Percentiles rank a stretch among this genome's conserved stretches.
These are phyloP conservation scores for Subacronicta megacephala DNA, from an alignment of 2,888 invertebrate species.

Conservation along the genomic window DNA sequence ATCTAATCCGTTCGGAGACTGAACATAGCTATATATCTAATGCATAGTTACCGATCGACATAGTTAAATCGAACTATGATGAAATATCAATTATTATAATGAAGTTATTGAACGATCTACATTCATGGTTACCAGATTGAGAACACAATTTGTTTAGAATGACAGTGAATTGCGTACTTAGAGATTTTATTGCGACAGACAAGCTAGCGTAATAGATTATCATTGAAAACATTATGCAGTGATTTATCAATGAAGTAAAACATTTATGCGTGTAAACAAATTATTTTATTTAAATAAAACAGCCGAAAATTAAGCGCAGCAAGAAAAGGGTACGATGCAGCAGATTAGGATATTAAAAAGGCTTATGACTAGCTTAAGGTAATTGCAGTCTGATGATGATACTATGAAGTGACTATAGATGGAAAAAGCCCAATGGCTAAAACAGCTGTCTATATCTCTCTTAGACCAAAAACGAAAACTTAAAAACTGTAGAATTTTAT, in stretches of 20 bases:
- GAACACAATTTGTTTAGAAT: constrained; percentile 6
- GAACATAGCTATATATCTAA: constrained; percentile 1
- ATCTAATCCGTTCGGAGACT: constrained; percentile 16
- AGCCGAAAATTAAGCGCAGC: too few relatives aligned
- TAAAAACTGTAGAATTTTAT: not conserved
- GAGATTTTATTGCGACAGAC: constrained; percentile 2
- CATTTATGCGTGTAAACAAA: not conserved
- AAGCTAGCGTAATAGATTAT: constrained; percentile 2
- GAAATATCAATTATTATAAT: constrained; percentile 24
- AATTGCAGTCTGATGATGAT: too few relatives aligned
- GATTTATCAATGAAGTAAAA: not conserved
- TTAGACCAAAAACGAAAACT: not conserved
- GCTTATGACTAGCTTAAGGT: too few relatives aligned
- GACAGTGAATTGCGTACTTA: not conserved
- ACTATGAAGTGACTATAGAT: too few relatives aligned
- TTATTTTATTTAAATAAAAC: not conserved
- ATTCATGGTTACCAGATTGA: constrained; percentile 1
- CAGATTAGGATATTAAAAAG: too few relatives aligned
- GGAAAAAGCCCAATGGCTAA: too few relatives aligned
- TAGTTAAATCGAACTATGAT: constrained; percentile 12
- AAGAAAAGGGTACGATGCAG: too few relatives aligned
- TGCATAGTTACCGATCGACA: constrained; percentile 4
- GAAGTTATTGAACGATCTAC: constrained; percentile 5
- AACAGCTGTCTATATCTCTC: too few relatives aligned
- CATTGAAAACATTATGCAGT: not conserved